Conservation (phyloP, 2,888 invertebrate species). For the Tyria jacobaeae region DNA sequence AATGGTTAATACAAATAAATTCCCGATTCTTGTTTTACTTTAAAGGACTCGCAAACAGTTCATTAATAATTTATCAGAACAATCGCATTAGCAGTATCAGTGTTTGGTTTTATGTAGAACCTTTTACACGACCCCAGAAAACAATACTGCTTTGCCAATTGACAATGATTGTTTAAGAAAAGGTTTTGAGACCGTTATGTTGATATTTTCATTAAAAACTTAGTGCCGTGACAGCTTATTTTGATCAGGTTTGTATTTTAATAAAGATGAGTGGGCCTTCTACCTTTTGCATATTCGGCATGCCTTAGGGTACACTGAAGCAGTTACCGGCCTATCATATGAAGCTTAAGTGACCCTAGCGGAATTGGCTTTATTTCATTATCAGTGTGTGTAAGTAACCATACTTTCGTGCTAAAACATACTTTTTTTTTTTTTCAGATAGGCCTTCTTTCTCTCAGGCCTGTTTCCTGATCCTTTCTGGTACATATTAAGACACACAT, state of each 20-base stretch:
- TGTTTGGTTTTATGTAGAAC: slow-evolving; percentile 57
- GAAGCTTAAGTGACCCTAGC: too few species aligned
- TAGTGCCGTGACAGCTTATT: slow-evolving; percentile 30
- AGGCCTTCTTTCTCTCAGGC: too few species aligned
- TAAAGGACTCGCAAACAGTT: slow-evolving; percentile 21
- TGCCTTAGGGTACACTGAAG: too few species aligned
- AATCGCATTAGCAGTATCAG: slow-evolving; percentile 65
- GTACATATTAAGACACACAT: too few species aligned
- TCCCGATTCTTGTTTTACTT: slow-evolving; percentile 19
- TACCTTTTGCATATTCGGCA: too few species aligned
- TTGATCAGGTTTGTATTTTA: background rate
- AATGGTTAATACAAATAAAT: slow-evolving; percentile 8
- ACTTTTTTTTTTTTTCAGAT: too few species aligned
- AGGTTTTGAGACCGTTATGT: slow-evolving; percentile 48
- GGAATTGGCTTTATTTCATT: too few species aligned
- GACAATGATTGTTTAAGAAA: slow-evolving; percentile 51
- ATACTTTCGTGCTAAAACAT: too few species aligned
- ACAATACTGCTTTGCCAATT: slow-evolving; percentile 60
- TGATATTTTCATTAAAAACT: slow-evolving; percentile 51
- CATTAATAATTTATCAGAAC: slow-evolving; percentile 67
- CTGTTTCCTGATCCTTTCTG: too few species aligned
- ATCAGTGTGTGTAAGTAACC: too few species aligned
- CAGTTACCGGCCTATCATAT: too few species aligned
- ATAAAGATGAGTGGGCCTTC: background rate
- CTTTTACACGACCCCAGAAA: slow-evolving; percentile 62